Conservation (phyloP, 1,140 invertebrate species). For the Bombus balteatus region DNA sequence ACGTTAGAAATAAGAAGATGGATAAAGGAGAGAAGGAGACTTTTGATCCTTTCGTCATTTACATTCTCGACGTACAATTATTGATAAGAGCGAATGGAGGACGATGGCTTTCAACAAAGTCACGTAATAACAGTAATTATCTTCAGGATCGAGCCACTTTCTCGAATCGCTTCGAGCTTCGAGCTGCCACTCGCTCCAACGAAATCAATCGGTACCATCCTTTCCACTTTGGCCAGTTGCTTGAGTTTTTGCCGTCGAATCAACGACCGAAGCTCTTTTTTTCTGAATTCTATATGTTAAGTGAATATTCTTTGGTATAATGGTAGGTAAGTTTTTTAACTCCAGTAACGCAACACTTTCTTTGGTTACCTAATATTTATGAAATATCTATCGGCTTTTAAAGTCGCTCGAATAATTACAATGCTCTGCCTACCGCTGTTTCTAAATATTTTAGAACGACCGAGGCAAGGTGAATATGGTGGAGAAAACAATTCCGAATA, state of each 20-base stretch:
- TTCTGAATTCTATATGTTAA: too few relatives aligned
- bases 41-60: constrained; percentile 2
- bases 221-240: neutral
- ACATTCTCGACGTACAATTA: constrained; percentile 18
- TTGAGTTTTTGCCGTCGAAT: neutral
- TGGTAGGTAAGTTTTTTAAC: too few relatives aligned
- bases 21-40: neutral
- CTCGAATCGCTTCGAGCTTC: neutral
- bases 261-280: neutral
- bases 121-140: constrained; percentile 39
- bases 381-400: too few relatives aligned
- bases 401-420: too few relatives aligned
- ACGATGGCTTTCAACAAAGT: constrained; percentile 30
- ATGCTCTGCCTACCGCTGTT: too few relatives aligned
- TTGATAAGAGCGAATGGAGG: neutral
- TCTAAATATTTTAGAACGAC: too few relatives aligned
- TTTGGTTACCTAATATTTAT: too few relatives aligned
- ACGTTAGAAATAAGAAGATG: too few relatives aligned
- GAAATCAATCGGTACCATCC: constrained; percentile 10
- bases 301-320: too few relatives aligned
- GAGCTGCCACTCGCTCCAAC: neutral
- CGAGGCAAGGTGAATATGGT: accelerated
- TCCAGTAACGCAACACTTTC: too few relatives aligned
- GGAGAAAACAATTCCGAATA: too few relatives aligned
- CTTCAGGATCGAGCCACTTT: constrained; percentile 5